Conservation (phyloP, 2,113 vertebrate species). For the Calonectris borealis region DNA sequence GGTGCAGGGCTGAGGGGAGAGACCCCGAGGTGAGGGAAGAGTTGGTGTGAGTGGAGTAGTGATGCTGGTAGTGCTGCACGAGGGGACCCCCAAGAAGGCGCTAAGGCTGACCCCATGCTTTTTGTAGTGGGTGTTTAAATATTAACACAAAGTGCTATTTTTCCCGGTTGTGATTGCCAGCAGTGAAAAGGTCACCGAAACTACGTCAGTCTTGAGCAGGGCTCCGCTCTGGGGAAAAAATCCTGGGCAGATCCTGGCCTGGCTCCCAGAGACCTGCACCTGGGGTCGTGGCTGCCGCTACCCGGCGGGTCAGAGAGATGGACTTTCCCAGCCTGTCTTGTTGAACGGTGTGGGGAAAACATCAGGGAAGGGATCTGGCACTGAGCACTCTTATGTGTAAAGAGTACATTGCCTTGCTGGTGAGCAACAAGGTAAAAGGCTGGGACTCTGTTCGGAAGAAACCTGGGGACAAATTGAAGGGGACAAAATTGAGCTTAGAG, state of each 20-base stretch:
- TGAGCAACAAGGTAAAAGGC: not conserved
- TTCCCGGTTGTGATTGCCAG: not conserved
- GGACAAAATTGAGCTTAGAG: not conserved
- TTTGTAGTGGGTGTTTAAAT: not conserved
- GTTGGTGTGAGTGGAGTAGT: not conserved
- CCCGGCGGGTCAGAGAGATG: not conserved
- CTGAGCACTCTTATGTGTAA: not conserved
- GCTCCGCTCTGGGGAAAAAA: not conserved
- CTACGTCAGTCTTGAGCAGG: not conserved
- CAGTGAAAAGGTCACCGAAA: not conserved
- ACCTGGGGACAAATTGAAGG: not conserved
- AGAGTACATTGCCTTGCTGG: not conserved
- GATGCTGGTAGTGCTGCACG: not conserved
- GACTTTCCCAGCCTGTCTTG: not conserved
- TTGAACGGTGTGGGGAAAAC: not conserved
- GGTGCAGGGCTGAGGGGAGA: not conserved
- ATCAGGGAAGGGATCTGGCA: not conserved
- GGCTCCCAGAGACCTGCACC: not conserved
- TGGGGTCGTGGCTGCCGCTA: not conserved
- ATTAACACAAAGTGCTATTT: not conserved
- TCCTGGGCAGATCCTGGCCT: not conserved
- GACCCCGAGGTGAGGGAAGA: not conserved
- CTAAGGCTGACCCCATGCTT: not conserved
- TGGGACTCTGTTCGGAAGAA: not conserved
- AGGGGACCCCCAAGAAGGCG: rapidly evolving